Percentiles rank a stretch among this genome's conserved stretches.
Conservation (phyloP, 2,888 invertebrate species). For the Tetanocera ferruginea region DNA sequence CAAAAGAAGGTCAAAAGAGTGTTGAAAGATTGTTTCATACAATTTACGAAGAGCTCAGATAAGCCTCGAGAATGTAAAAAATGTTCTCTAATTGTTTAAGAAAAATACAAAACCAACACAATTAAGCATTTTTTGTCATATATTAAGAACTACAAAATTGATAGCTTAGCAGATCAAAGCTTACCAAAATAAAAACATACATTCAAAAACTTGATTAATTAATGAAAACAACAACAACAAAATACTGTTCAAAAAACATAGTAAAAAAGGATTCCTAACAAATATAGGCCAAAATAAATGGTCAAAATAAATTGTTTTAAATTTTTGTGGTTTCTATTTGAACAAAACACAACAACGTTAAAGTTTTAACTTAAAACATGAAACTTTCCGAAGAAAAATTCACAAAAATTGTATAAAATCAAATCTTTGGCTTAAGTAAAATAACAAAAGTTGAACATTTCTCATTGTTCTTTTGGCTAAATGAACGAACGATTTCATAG, state of each 20-base stretch:
- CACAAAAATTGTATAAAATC: neutral
- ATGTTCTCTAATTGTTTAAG: too few relatives aligned
- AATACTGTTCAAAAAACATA: neutral
- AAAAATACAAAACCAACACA: too few relatives aligned
- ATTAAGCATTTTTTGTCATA: too few relatives aligned
- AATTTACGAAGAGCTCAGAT: too few relatives aligned
- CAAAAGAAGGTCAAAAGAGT: too few relatives aligned
- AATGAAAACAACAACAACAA: neutral
- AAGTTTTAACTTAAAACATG: neutral
- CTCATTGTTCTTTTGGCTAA: neutral
- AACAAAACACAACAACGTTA: neutral
- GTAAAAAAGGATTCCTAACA: neutral
- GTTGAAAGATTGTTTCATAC: too few relatives aligned
- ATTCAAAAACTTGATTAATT: neutral
- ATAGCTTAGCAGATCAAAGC: too few relatives aligned
- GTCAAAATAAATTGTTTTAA: slow-evolving; percentile 30
- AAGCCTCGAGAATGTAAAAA: too few relatives aligned
- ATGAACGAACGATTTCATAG: neutral
- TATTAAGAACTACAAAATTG: too few relatives aligned
- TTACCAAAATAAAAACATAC: too few relatives aligned
- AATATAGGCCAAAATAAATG: too few relatives aligned
- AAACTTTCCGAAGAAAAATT: neutral
- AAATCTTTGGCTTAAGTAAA: neutral
- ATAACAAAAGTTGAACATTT: neutral
- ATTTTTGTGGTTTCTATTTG: slow-evolving; percentile 13